A percentile compares a stretch with the other conserved stretches of the same genome.
Evolutionary conservation across 2,888 invertebrate species (phyloP).

Genomic region (Pasiphila rectangulata): DNA sequence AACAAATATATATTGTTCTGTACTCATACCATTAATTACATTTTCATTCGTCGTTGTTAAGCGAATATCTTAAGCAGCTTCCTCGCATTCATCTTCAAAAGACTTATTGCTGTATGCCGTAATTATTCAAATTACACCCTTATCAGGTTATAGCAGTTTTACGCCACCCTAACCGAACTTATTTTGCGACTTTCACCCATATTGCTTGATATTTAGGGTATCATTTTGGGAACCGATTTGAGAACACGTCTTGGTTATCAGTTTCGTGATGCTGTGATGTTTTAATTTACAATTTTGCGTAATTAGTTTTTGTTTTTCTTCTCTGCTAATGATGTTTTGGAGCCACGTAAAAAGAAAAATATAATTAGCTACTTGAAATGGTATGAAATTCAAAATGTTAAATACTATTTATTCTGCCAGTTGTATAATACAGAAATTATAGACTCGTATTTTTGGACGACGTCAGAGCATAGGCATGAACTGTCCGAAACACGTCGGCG

Average conservation of each 20-base stretch:
- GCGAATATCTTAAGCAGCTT: conserved; percentile 45
- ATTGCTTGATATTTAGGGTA: conserved; percentile 26
- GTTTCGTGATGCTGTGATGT: conserved; percentile 40
- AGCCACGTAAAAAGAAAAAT: conserved; percentile 5
- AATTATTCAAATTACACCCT: conserved; percentile 75
- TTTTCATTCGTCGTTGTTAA: conserved; percentile 38
- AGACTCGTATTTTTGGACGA: no score
- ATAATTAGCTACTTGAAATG: no score
- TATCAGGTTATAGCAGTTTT: conserved; percentile 70
- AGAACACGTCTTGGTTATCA: conserved; percentile 43
- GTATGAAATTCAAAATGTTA: no score
- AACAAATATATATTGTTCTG: not conserved
- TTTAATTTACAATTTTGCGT: conserved; percentile 42
- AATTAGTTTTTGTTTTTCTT: conserved; percentile 46
- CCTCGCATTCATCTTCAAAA: conserved; percentile 66
- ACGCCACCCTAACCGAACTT: conserved; percentile 44
- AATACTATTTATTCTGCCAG: no score
- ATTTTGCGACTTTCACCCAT: conserved; percentile 31
- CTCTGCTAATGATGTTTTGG: conserved; percentile 24
- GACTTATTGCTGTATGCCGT: conserved; percentile 54
- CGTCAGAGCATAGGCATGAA: no score
- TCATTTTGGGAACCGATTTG: conserved; percentile 21
- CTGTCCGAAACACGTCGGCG: no score
- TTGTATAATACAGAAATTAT: no score
- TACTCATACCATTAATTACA: conserved; percentile 28